Conservation (phyloP, 2,113 vertebrate genomes). For the Corythaixoides concolor region DNA sequence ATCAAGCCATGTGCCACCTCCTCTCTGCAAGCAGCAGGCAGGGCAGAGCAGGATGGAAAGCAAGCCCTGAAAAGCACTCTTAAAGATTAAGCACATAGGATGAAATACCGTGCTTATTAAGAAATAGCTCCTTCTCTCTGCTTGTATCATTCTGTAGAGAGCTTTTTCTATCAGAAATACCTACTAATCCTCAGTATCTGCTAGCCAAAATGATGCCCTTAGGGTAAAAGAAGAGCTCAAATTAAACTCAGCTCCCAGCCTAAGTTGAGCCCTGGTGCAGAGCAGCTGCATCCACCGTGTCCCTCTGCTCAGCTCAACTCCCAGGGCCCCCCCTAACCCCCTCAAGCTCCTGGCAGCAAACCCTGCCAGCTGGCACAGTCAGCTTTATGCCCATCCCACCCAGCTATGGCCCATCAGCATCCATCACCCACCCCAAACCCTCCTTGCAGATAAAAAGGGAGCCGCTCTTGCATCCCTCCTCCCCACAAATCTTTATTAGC, state of each 20-base stretch:
- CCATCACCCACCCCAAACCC: background rate
- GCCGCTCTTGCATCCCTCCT: background rate
- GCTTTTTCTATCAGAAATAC: background rate
- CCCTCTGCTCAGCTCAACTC: background rate
- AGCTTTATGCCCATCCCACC: background rate
- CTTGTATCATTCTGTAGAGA: background rate
- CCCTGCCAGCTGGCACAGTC: background rate
- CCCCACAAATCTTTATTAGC: background rate
- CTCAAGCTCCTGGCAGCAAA: background rate
- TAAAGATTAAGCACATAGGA: background rate
- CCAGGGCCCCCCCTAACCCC: background rate
- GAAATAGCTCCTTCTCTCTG: background rate
- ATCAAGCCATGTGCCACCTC: background rate
- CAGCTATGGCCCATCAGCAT: background rate
- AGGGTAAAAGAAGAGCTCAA: background rate
- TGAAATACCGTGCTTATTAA: background rate
- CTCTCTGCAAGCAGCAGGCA: background rate
- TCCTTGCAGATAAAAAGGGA: background rate
- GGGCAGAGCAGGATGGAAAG: background rate
- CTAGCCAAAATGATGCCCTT: background rate
- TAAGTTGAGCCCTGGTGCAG: background rate
- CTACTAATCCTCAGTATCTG: background rate
- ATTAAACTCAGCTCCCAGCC: background rate
- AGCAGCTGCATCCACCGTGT: background rate
- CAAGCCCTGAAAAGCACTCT: fast-evolving